Base-by-base conservation (phyloP, 1,140 invertebrate genomes). In the Penaeus japonicus region DNA sequence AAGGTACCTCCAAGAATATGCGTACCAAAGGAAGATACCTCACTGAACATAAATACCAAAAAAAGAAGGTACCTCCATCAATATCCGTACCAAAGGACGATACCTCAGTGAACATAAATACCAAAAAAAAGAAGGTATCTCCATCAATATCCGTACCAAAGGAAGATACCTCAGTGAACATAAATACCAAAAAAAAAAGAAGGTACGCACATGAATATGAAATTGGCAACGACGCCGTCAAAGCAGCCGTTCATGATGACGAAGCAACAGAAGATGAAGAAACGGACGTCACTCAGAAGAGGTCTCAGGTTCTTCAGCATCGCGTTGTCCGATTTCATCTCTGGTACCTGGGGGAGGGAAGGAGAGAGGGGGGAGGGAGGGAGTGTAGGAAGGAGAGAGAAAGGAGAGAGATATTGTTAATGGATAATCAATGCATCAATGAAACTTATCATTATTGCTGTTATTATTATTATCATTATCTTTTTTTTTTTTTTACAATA, bases 191-290 rank as follows among this genome's bases (percentile, higher is more conserved):
- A n/a, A 20, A 27, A n/a, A n/a, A n/a, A 18, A 59, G 22, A 81
- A 17, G 5, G 20, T 54, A 80, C 80, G n/a, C n/a, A n/a, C n/a
- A n/a, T n/a, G n/a, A n/a, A 83, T n/a, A 88, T 54, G 24, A 79
- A 82, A 22, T 15, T 77, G 4, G 80, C 86, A 0, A 82, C 80
- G 7, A 84, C 2, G 17, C 79, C 80, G 62, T 88, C 80, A 47
- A 88, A 88, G 1, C 17, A 20, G 0, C 86, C 86, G 62, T 84
- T 84, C 20, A 88, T 27, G 54, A 88, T 57, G 32, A 84, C 86
- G 59, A 88, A 88, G 80, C 54, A 73, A 55, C 86, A 88, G 70
- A 88, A 88, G 10, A 84, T 47, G 65, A 88, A 83, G 70, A 88
- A 88, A 17, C 80, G 18, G 22, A 81, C 80, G 10, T 88, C 80